A percentile compares a stretch with the other conserved stretches of the same genome.
phyloP scores from a whole-genome alignment of 2,888 invertebrate genomes.

The Drosophila multiciliata region DNA sequence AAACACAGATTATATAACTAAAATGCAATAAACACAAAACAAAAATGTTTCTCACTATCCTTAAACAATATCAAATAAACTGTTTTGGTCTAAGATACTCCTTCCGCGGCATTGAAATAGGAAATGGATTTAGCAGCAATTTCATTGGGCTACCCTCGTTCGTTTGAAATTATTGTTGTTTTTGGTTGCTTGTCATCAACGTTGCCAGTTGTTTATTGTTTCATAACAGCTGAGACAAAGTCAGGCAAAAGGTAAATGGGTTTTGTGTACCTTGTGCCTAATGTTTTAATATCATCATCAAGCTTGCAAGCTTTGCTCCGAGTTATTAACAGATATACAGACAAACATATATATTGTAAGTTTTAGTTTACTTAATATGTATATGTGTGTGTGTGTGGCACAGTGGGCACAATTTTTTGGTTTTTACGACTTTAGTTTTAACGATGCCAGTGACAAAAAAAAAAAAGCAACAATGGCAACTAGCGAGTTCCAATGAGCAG shows the following conservation, averaged over 20 bases:
- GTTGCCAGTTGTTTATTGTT: conserved; percentile 68
- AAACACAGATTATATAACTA: conserved; percentile 28
- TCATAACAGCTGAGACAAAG: conserved; percentile 75
- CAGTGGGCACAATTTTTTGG: conserved; percentile 65
- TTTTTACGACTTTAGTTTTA: conserved; percentile 70
- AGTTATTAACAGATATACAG: conserved; percentile 27
- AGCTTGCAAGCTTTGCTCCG: conserved; percentile 43
- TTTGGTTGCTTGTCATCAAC: conserved; percentile 62
- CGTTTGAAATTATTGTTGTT: conserved; percentile 31
- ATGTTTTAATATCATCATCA: conserved; percentile 78
- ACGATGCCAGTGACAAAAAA: conserved; percentile 69
- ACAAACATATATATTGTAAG: conserved; percentile 27
- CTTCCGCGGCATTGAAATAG: background rate
- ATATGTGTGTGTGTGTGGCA: conserved; percentile 25
- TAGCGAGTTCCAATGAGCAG: conserved; percentile 75
- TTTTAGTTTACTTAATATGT: conserved; percentile 13
- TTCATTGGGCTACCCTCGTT: conserved; percentile 39
- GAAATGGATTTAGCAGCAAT: background rate
- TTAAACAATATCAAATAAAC: background rate
- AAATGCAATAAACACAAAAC: background rate
- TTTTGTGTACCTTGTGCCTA: conserved; percentile 80
- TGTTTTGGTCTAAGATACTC: background rate
- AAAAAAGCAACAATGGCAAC: conserved; percentile 48
- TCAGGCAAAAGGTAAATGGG: conserved; percentile 73
- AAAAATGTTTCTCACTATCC: background rate